phyloP scores from a whole-genome alignment of 1,140 invertebrate genomes.

The Macrostomum lignano region DNA sequence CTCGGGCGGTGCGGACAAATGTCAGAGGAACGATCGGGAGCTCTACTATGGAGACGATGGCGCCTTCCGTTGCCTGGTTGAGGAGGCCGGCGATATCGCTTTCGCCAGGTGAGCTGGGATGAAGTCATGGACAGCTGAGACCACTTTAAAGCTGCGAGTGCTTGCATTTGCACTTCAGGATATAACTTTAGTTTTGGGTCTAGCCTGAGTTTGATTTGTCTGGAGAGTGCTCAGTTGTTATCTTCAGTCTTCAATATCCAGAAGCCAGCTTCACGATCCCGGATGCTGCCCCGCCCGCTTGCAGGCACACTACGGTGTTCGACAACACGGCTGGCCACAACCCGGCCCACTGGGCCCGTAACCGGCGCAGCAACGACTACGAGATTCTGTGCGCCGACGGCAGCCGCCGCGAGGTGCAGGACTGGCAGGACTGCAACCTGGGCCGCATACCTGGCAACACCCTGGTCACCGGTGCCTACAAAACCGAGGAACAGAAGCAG shows the following conservation, averaged over 20 bases:
- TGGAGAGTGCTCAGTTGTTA: too few species aligned
- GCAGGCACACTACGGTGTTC: slow-evolving; percentile 60
- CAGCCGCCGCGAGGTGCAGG: slow-evolving; percentile 36
- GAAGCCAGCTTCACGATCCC: too few species aligned
- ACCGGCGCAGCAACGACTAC: slow-evolving; percentile 61
- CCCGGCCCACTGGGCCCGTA: slow-evolving; percentile 60
- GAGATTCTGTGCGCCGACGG: slow-evolving; percentile 74
- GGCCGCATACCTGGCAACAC: slow-evolving; percentile 67
- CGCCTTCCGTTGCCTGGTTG: slow-evolving; percentile 61
- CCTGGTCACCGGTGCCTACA: slow-evolving; percentile 42
- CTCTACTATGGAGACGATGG: slow-evolving; percentile 63
- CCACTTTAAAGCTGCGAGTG: too few species aligned
- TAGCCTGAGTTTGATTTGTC: too few species aligned
- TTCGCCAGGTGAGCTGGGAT: too few species aligned
- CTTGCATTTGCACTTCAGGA: too few species aligned
- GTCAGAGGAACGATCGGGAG: slow-evolving; percentile 50
- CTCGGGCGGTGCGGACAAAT: slow-evolving; percentile 48
- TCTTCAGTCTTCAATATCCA: too few species aligned
- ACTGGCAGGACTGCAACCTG: slow-evolving; percentile 57
- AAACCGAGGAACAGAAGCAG: slow-evolving; percentile 12
- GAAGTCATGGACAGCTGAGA: too few species aligned
- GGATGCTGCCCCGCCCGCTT: too few species aligned
- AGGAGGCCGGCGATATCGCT: slow-evolving; percentile 26
- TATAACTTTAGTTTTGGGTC: too few species aligned
- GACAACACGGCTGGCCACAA: slow-evolving; percentile 62